Percentiles rank a stretch among this genome's conserved stretches.
These are phyloP conservation scores for Montifringilla adamsi DNA, from an alignment of 2,113 vertebrate species.

Conservation along the genomic window DNA sequence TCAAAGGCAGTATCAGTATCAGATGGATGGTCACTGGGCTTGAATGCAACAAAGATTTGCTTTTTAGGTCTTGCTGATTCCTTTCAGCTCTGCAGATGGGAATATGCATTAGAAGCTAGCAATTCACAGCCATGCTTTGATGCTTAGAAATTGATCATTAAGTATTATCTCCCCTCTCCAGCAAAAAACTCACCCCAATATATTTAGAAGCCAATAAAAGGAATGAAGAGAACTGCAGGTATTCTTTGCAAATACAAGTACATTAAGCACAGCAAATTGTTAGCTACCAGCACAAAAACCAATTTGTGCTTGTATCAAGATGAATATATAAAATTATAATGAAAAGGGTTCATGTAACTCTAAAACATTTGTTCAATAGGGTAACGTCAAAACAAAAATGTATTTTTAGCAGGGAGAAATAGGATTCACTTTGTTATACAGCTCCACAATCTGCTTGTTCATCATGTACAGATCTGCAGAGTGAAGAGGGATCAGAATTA, in stretches of 20 bases:
- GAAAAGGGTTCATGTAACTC: neutral
- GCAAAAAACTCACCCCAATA: neutral
- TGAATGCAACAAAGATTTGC: neutral
- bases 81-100: neutral
- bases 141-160: neutral
- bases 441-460: neutral
- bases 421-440: neutral
- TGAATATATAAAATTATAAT: neutral
- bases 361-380: neutral
- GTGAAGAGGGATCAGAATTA: neutral
- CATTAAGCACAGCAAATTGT: conserved; percentile 21
- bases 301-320: neutral
- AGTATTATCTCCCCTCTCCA: neutral
- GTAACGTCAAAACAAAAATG: neutral
- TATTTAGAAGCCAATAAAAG: neutral
- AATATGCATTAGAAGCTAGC: neutral
- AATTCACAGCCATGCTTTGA: neutral
- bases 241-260: neutral
- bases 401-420: neutral
- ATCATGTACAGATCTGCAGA: neutral
- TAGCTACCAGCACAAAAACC: conserved; percentile 45
- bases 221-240: neutral
- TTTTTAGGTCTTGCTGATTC: neutral
- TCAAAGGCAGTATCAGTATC: conserved; percentile 1
- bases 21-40: neutral